phyloP scores from a whole-genome alignment of 1,140 invertebrate species.

The Wasmannia auropunctata region DNA sequence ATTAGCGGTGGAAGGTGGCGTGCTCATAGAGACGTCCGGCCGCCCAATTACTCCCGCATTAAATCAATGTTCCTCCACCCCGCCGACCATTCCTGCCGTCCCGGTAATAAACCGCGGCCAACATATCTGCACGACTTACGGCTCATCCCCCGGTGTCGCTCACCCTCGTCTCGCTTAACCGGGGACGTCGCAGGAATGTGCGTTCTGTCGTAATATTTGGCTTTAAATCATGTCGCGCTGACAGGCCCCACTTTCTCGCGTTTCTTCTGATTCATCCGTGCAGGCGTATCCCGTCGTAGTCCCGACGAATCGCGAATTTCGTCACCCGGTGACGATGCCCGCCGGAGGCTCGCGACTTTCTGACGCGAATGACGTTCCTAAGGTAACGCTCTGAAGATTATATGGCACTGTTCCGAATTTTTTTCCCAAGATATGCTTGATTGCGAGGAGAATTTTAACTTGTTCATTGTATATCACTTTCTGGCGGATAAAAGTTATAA shows the following conservation, averaged over 20 bases:
- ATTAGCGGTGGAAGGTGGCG: conserved; percentile 80
- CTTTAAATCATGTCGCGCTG: conserved; percentile 85
- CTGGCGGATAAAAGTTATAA: conserved; percentile 11
- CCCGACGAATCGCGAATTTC: background rate
- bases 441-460: background rate
- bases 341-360: background rate
- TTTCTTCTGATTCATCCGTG: conserved; percentile 76
- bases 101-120: conserved; percentile 82
- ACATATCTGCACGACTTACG: conserved; percentile 81
- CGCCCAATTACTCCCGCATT: conserved; percentile 84
- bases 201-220: conserved; percentile 85
- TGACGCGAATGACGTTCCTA: background rate
- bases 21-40: conserved; percentile 83
- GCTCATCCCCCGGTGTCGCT: conserved; percentile 66
- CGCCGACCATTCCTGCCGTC: conserved; percentile 72
- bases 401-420: background rate
- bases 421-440: background rate
- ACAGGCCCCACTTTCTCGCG: conserved; percentile 78
- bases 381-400: background rate
- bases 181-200: conserved; percentile 79
- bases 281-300: background rate
- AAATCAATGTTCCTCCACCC: conserved; percentile 83
- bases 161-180: conserved; percentile 22
- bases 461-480: background rate
- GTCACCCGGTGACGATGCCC: background rate